Evolutionary conservation across 2,113 vertebrate species (phyloP).

Genomic region (Dryoscopus gambensis): DNA sequence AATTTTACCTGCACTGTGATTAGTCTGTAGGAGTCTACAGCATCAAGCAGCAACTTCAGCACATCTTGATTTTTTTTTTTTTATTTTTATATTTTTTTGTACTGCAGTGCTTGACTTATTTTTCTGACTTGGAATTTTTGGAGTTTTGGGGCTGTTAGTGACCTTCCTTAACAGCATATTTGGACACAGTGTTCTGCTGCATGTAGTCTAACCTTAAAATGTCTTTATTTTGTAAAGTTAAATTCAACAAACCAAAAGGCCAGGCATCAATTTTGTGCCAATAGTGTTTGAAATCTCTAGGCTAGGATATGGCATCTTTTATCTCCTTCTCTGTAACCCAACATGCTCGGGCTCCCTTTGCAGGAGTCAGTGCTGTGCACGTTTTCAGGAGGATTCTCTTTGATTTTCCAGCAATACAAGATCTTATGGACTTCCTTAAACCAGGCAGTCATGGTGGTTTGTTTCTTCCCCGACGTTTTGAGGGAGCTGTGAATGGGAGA

Average conservation of each 20-base stretch:
- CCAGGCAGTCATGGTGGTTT: neutral
- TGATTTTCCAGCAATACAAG: neutral
- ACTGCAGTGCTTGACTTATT: neutral
- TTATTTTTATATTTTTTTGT: neutral
- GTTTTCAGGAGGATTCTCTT: neutral
- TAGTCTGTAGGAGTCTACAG: neutral
- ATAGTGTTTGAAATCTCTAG: neutral
- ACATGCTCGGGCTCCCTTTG: neutral
- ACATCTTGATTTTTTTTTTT: neutral
- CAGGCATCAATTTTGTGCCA: neutral
- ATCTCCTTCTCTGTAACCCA: neutral
- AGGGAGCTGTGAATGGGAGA: neutral
- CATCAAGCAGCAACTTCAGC: neutral
- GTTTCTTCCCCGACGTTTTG: neutral
- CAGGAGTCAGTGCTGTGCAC: neutral
- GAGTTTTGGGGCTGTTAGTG: neutral
- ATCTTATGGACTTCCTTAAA: neutral
- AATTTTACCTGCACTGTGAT: neutral
- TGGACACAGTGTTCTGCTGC: neutral
- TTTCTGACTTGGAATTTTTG: neutral
- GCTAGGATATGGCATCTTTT: neutral
- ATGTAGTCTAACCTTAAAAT: fast-evolving
- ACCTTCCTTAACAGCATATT: neutral
- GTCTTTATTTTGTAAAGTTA: neutral
- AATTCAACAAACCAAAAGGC: neutral